Conservation (phyloP, 2,888 invertebrate genomes). For the Tromatobia lineatoria region DNA sequence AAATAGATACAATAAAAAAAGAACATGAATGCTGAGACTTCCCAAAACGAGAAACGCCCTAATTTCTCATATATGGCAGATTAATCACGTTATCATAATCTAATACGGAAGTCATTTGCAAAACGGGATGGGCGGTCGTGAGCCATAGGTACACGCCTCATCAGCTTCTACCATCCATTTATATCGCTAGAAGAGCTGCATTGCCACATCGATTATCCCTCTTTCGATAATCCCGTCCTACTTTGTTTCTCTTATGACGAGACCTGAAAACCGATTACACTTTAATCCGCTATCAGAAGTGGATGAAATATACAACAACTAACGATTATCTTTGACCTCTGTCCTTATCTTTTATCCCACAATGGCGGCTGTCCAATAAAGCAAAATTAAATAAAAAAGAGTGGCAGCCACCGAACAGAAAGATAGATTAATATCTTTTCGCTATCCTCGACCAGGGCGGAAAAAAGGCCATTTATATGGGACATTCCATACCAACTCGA, state of each 20-base stretch:
- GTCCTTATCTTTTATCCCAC: background rate
- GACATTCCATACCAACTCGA: too few relatives aligned
- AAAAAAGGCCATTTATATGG: background rate
- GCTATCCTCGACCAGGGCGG: background rate
- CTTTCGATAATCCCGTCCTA: slow-evolving; percentile 43
- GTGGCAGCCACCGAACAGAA: background rate
- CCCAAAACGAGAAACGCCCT: background rate
- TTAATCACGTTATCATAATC: slow-evolving; percentile 29
- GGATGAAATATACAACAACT: slow-evolving; percentile 19
- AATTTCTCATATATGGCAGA: background rate
- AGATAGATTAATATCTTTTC: background rate
- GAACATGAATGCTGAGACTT: background rate
- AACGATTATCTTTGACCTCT: slow-evolving; percentile 35
- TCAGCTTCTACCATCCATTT: background rate
- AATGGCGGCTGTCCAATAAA: background rate
- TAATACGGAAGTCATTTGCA: slow-evolving; percentile 60
- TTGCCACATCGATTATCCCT: slow-evolving; percentile 48
- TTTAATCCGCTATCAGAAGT: slow-evolving; percentile 50
- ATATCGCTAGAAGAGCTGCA: background rate
- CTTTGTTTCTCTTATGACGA: slow-evolving; percentile 46
- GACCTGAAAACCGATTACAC: slow-evolving; percentile 55
- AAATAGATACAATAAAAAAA: background rate
- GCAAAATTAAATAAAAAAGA: slow-evolving; percentile 8
- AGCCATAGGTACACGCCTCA: background rate
- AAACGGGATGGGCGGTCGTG: slow-evolving; percentile 16